Conservation (phyloP, 2,113 vertebrate genomes). For the Tauraco erythrolophus region DNA sequence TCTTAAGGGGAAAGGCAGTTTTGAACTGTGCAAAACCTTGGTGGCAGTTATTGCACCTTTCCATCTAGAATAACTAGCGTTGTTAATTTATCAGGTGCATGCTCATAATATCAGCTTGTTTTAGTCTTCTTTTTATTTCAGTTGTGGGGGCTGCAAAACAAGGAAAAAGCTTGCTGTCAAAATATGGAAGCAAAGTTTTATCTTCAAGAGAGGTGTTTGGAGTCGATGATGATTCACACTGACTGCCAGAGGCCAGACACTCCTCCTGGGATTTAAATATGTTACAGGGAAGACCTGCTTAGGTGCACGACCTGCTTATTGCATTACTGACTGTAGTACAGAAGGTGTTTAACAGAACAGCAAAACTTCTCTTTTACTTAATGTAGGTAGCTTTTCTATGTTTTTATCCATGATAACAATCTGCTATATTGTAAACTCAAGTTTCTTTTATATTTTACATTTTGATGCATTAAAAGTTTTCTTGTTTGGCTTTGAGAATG, state of each 20-base stretch:
- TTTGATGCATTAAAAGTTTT: neutral
- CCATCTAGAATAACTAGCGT: neutral
- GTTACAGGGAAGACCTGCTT: neutral
- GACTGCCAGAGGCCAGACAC: neutral
- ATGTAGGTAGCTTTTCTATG: neutral
- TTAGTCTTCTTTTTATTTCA: neutral
- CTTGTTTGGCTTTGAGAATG: neutral
- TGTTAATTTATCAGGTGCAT: neutral
- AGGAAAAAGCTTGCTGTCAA: neutral
- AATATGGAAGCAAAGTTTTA: neutral
- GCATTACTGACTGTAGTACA: neutral
- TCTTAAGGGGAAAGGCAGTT: neutral
- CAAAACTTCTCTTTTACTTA: neutral
- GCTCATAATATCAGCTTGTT: neutral
- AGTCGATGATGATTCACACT: neutral
- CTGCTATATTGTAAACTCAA: neutral
- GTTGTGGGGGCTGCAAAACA: neutral
- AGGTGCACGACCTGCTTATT: neutral
- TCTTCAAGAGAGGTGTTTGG: neutral
- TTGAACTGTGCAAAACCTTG: neutral
- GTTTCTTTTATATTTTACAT: neutral
- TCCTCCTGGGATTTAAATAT: neutral
- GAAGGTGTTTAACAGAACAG: neutral
- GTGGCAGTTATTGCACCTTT: neutral
- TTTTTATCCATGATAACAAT: neutral